These are phyloP conservation scores for Cinclus cinclus DNA, from an alignment of 2,113 vertebrate species.

Conservation along the genomic window DNA sequence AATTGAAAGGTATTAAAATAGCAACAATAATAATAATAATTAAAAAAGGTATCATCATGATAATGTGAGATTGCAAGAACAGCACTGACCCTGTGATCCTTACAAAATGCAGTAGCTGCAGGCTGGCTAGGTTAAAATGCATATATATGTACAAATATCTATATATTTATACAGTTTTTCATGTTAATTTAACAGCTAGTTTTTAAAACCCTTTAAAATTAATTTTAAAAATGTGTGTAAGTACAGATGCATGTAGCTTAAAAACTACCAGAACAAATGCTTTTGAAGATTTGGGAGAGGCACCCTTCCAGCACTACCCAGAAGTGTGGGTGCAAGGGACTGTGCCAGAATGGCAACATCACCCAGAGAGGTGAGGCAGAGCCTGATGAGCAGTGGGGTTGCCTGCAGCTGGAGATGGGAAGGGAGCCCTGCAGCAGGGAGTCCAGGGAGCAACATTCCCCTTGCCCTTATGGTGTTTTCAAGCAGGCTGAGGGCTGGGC, in stretches of 20 bases:
- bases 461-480: neutral
- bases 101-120: neutral
- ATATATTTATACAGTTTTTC: constrained; percentile 1
- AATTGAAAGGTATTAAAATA: constrained; percentile 30
- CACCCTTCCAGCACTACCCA: neutral
- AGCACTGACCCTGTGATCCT: constrained; percentile 47
- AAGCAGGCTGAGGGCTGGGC: neutral
- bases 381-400: fast-evolving
- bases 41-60: neutral
- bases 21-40: neutral
- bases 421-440: neutral
- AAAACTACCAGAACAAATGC: neutral
- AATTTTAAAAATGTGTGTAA: neutral
- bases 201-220: constrained; percentile 6
- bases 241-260: neutral
- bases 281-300: neutral
- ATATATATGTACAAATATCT: neutral
- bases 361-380: fast-evolving
- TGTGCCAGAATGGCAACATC: fast-evolving
- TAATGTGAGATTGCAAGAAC: neutral
- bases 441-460: neutral
- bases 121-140: neutral
- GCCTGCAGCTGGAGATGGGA: neutral
- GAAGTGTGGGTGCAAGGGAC: neutral
- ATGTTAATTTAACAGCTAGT: constrained; percentile 47